Evolutionary conservation across 2,113 vertebrate genomes (phyloP).

Genomic region (Clupea harengus): DNA sequence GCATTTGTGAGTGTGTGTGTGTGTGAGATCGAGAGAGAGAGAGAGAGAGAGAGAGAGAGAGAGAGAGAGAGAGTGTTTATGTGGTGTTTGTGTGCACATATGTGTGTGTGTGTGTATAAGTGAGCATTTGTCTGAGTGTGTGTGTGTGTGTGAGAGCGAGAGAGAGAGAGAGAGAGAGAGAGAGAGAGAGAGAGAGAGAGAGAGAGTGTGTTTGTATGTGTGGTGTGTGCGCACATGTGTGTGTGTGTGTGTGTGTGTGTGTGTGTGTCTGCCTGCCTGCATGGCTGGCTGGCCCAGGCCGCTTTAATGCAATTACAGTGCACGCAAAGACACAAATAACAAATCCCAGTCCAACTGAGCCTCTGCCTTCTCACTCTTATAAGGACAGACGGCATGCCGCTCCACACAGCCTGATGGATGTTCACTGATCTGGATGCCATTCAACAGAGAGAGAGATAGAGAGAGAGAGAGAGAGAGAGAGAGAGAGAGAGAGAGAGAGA

Average conservation of each 20-base stretch:
- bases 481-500: neutral
- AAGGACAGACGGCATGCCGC: neutral
- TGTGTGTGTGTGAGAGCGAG: neutral
- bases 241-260: neutral
- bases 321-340: slow-evolving; percentile 34
- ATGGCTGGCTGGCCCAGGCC: slow-evolving; percentile 30
- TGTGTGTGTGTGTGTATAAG: neutral
- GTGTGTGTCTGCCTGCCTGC: neutral
- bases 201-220: neutral
- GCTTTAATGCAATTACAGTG: slow-evolving; percentile 60
- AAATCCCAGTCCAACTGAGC: slow-evolving; percentile 13
- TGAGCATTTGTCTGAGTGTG: neutral
- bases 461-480: neutral
- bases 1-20: neutral
- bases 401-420: slow-evolving; percentile 1
- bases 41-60: neutral
- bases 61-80: slow-evolving; percentile 25
- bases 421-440: neutral
- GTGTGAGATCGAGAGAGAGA: neutral
- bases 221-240: neutral
- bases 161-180: neutral
- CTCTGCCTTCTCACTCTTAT: neutral
- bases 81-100: neutral
- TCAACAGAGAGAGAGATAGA: neutral
- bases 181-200: slow-evolving; percentile 20